phyloP scores from a whole-genome alignment of 2,888 invertebrate genomes.

The Andrena flavipes region DNA sequence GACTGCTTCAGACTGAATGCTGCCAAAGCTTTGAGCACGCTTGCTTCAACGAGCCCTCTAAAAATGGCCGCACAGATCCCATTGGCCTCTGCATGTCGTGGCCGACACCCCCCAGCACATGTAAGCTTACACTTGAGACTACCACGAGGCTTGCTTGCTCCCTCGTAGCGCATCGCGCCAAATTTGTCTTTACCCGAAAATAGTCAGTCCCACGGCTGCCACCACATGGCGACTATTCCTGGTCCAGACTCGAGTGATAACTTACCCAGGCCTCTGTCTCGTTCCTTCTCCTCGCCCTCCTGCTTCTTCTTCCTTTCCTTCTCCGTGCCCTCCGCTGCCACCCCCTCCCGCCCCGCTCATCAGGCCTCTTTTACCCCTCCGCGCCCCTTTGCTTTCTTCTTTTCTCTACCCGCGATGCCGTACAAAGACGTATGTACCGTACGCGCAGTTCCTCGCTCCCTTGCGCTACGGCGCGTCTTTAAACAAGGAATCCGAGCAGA shows the following conservation, averaged over 20 bases:
- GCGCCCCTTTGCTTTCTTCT: slow-evolving; percentile 27
- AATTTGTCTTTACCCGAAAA: slow-evolving; percentile 94
- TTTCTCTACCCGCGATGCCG: slow-evolving; percentile 38
- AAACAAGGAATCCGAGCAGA: slow-evolving; percentile 25
- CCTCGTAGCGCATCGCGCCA: slow-evolving; percentile 86
- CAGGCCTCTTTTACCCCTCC: slow-evolving; percentile 28
- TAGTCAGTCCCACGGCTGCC: slow-evolving; percentile 83
- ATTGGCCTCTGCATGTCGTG: slow-evolving; percentile 82
- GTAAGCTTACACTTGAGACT: slow-evolving; percentile 84
- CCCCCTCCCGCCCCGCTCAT: background rate
- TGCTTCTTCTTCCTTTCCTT: background rate
- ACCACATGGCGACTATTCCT: slow-evolving; percentile 84
- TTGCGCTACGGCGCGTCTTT: slow-evolving; percentile 26
- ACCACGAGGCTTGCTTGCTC: slow-evolving; percentile 66
- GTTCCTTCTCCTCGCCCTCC: slow-evolving; percentile 40
- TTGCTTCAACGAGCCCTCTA: slow-evolving; percentile 81
- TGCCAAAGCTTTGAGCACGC: slow-evolving; percentile 73
- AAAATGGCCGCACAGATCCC: slow-evolving; percentile 84
- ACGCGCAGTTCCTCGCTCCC: slow-evolving; percentile 35
- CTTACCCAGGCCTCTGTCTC: slow-evolving; percentile 67
- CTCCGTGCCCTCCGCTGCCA: slow-evolving; percentile 28
- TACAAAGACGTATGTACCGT: slow-evolving; percentile 46
- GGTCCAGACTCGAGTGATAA: slow-evolving; percentile 79
- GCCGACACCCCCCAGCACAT: slow-evolving; percentile 74
- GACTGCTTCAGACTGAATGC: slow-evolving; percentile 82